phyloP scores from a whole-genome alignment of 1,140 invertebrate genomes.

The Tachypleus tridentatus region DNA sequence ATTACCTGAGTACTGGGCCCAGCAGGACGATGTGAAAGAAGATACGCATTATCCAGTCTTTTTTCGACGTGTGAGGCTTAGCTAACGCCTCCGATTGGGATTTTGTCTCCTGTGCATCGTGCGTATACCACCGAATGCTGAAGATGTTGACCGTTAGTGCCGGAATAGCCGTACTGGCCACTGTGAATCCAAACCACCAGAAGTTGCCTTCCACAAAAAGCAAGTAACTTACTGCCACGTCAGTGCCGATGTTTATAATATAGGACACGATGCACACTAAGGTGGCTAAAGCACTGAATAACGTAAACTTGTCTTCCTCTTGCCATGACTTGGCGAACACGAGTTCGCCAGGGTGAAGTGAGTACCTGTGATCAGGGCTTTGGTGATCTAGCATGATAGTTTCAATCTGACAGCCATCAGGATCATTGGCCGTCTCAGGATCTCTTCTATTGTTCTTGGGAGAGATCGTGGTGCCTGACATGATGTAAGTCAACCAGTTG shows the following conservation, averaged over 20 bases:
- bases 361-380: too few species aligned
- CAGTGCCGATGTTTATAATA: conserved; percentile 17
- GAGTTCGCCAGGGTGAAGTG: too few species aligned
- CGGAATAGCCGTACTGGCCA: conserved; percentile 21
- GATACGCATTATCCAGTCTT: conserved; percentile 17
- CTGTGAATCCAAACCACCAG: conserved; percentile 20
- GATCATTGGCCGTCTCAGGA: too few species aligned
- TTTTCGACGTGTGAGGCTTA: conserved; percentile 5
- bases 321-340: too few species aligned
- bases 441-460: too few species aligned
- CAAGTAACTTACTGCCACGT: conserved; percentile 21
- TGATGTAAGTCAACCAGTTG: too few species aligned
- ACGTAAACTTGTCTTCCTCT: too few species aligned
- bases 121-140: conserved; percentile 25
- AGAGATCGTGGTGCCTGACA: too few species aligned
- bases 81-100: conserved; percentile 1
- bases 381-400: too few species aligned
- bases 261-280: conserved; percentile 19
- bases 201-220: conserved; percentile 19
- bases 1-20: conserved; percentile 25
- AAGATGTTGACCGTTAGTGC: conserved; percentile 22
- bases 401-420: too few species aligned
- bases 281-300: not conserved
- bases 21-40: conserved; percentile 24
- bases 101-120: conserved; percentile 15